A percentile compares a stretch with the other conserved stretches of the same genome.
Evolutionary conservation across 2,888 invertebrate genomes (phyloP).

Genomic region (Drosophila koepferae): DNA sequence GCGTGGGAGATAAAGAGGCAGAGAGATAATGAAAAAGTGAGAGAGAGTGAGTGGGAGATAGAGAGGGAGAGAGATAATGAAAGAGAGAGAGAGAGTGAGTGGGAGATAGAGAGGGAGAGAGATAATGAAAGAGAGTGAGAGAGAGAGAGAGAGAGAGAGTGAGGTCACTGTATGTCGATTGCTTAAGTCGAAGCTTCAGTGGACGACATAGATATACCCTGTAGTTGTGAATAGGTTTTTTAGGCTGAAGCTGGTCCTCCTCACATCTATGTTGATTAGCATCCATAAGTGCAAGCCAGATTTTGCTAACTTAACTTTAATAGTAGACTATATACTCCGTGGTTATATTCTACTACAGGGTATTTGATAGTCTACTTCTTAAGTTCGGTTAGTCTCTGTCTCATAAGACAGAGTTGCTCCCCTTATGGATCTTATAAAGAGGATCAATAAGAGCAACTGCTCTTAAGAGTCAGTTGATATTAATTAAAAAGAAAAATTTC

Average conservation of each 20-base stretch:
- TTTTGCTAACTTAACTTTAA: background rate
- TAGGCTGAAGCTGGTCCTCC: background rate
- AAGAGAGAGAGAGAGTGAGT: background rate
- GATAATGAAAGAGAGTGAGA: background rate
- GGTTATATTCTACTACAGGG: background rate
- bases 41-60: background rate
- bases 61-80: no score
- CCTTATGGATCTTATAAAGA: no score
- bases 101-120: background rate
- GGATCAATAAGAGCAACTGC: background rate
- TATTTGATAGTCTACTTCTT: no score
- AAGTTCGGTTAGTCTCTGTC: no score
- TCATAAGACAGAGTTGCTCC: no score
- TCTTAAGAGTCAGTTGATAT: background rate
- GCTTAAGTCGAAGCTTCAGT: background rate
- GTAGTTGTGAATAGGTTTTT: background rate
- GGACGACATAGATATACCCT: background rate
- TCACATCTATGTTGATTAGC: background rate
- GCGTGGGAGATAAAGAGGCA: background rate
- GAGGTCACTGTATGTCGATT: background rate
- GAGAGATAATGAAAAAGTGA: no score
- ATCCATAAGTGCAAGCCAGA: background rate
- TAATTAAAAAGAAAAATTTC: background rate
- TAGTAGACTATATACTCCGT: background rate
- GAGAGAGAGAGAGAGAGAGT: background rate